Conservation (phyloP, 2,797 vertebrate genomes). For the Adelosebastes latens region DNA sequence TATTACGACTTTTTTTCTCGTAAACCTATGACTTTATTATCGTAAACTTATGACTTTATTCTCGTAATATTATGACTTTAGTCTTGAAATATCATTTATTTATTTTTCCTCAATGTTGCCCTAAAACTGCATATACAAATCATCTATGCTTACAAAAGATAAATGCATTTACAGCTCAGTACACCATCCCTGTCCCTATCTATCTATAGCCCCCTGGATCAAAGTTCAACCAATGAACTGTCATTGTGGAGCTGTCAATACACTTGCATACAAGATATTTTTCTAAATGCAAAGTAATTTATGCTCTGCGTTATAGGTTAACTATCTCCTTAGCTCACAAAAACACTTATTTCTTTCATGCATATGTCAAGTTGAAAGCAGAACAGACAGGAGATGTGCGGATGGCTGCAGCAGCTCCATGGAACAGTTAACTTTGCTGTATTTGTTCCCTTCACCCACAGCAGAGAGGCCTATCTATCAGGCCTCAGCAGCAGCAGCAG, state of each 20-base stretch:
- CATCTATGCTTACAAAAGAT: not conserved
- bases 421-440: conserved; percentile 4
- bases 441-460: conserved; percentile 18
- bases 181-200: not conserved
- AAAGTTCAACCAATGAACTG: not conserved
- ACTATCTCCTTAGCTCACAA: not conserved
- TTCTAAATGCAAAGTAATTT: not conserved
- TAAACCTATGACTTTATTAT: too few species aligned
- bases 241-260: conserved; percentile 10
- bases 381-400: not conserved
- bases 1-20: too few species aligned
- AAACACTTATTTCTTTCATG: not conserved
- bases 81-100: too few species aligned
- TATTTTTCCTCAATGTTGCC: too few species aligned
- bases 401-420: not conserved
- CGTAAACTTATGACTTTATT: too few species aligned
- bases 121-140: not conserved
- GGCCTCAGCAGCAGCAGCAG: conserved; percentile 68
- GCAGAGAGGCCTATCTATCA: conserved; percentile 74
- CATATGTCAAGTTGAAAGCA: not conserved
- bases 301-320: not conserved
- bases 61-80: too few species aligned
- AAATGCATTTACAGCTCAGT: not conserved
- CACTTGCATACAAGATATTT: too few species aligned
- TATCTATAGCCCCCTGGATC: not conserved